Evolutionary conservation across 35 echinoderm and acorn worm genomes (phyloP).

Genomic region (Eucidaris tribuloides): DNA sequence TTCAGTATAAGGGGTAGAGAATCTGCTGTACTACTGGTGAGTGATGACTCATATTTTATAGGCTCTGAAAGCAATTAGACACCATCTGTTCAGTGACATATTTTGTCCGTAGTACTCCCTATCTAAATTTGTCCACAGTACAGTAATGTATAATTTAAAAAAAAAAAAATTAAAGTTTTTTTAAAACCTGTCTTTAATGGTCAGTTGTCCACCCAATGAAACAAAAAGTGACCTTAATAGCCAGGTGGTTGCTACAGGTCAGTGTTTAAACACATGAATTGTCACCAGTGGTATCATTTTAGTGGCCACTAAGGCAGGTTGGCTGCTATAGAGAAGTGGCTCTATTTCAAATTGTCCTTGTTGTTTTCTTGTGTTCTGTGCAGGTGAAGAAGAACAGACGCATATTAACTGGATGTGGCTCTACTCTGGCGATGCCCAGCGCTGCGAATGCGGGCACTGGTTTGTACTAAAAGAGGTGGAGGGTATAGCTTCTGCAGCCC

Average conservation of each 20-base stretch:
- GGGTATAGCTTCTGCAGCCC: conserved; percentile 11
- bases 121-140: neutral
- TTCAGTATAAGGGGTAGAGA: no score
- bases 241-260: no score
- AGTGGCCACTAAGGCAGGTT: no score
- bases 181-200: no score
- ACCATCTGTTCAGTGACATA: no score
- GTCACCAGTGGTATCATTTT: no score
- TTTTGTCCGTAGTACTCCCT: no score
- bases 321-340: no score
- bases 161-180: neutral
- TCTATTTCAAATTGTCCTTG: neutral
- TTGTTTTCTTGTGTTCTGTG: neutral
- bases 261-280: neutral
- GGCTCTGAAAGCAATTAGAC: no score
- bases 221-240: neutral
- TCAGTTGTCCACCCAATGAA: neutral
- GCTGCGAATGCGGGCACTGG: conserved; percentile 66
- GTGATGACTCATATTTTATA: no score
- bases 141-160: neutral
- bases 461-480: conserved; percentile 44
- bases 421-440: conserved; percentile 76
- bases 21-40: no score
- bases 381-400: conserved; percentile 98
- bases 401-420: conserved; percentile 98